These are phyloP conservation scores for Rhinoraja longicauda DNA, from an alignment of 2,797 vertebrate species.

Conservation along the genomic window DNA sequence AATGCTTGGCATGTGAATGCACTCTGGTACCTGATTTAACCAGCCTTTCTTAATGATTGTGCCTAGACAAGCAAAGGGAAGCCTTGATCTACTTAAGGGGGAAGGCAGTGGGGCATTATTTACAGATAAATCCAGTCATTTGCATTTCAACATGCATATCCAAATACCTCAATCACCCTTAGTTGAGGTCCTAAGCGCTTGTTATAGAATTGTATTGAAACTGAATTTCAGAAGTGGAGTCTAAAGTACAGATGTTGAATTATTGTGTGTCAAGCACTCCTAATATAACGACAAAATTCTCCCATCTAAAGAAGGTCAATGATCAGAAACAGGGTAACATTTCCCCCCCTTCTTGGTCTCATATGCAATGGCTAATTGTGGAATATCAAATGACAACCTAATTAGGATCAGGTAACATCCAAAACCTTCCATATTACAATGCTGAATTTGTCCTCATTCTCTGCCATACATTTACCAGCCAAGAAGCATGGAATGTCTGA, in stretches of 20 bases:
- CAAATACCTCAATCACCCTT: too few species aligned
- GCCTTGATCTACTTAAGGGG: too few species aligned
- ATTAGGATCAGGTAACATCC: not conserved
- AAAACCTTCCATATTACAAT: not conserved
- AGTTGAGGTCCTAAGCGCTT: too few species aligned
- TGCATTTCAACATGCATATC: too few species aligned
- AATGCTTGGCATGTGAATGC: not conserved
- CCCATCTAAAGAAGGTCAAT: not conserved
- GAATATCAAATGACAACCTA: not conserved
- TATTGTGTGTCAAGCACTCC: too few species aligned
- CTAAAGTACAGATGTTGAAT: too few species aligned
- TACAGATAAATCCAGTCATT: too few species aligned
- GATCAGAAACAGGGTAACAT: not conserved
- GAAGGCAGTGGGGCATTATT: too few species aligned
- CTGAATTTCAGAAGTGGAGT: too few species aligned
- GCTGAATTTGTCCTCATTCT: not conserved
- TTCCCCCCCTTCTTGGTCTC: not conserved
- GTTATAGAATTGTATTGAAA: too few species aligned
- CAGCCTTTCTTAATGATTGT: not conserved
- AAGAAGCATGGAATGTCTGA: conserved; percentile 35
- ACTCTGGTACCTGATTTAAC: not conserved
- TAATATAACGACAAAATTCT: not conserved
- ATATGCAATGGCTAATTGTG: not conserved
- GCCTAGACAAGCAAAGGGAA: not conserved
- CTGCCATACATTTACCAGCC: not conserved